A percentile compares a stretch with the other conserved stretches of the same genome.
These are phyloP conservation scores for Liopterus haemorrhoidalis DNA, from an alignment of 2,888 invertebrate genomes.

Conservation along the genomic window DNA sequence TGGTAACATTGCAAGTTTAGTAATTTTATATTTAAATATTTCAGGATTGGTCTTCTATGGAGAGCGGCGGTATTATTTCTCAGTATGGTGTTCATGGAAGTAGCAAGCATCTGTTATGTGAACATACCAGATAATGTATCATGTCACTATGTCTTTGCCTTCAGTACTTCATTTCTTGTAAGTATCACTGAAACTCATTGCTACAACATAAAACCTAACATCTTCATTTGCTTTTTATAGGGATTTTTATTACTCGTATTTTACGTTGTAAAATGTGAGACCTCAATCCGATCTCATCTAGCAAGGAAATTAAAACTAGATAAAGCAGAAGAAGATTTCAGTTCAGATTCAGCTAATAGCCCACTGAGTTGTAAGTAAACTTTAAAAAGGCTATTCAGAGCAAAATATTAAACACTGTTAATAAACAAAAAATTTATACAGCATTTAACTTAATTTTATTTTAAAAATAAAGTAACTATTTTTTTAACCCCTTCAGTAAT, in stretches of 20 bases:
- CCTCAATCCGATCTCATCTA: conserved; percentile 45
- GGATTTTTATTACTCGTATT: conserved; percentile 54
- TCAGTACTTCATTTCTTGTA: conserved; percentile 55
- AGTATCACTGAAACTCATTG: too few species aligned
- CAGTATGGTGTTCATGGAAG: conserved; percentile 54
- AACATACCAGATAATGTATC: conserved; percentile 53
- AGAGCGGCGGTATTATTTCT: conserved; percentile 56
- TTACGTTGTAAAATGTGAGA: conserved; percentile 56
- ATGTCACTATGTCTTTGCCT: conserved; percentile 56
- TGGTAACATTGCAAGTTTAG: conserved; percentile 8
- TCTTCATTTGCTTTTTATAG: conserved; percentile 41
- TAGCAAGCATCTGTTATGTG: conserved; percentile 59
- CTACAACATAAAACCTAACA: conserved; percentile 3
- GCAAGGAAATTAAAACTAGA: conserved; percentile 46
- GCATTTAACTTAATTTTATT: too few species aligned
- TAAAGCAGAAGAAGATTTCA: conserved; percentile 47
- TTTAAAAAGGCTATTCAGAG: too few species aligned
- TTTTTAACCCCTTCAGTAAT: too few species aligned
- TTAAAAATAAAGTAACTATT: too few species aligned
- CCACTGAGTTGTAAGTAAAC: conserved; percentile 56
- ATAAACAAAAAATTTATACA: too few species aligned
- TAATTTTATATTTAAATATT: conserved; percentile 32
- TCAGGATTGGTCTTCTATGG: conserved; percentile 56
- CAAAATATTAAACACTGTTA: too few species aligned
- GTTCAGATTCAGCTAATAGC: conserved; percentile 51